A percentile compares a stretch with the other conserved stretches of the same genome.
phyloP scores from a whole-genome alignment of 2,797 vertebrate species.

The Erpetoichthys calabaricus region DNA sequence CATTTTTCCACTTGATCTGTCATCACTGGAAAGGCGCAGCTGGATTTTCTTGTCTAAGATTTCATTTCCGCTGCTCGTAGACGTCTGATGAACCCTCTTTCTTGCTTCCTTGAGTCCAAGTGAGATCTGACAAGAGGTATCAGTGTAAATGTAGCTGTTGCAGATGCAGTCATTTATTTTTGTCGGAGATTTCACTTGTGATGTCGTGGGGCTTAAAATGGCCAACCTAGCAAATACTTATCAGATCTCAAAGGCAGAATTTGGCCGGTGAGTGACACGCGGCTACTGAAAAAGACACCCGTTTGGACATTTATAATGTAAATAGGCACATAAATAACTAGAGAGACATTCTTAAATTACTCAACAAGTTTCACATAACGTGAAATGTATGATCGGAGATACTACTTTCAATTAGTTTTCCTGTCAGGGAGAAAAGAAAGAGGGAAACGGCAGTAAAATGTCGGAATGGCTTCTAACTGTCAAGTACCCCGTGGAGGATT shows the following conservation, averaged over 20 bases:
- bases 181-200: constrained; percentile 52
- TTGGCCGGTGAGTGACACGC: constrained; percentile 8
- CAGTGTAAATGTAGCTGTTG: constrained; percentile 51
- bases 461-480: too few relatives aligned
- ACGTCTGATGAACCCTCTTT: constrained; percentile 65
- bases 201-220: constrained; percentile 38
- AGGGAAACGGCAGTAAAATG: too few relatives aligned
- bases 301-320: too few relatives aligned
- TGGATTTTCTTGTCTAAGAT: constrained; percentile 56
- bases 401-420: too few relatives aligned
- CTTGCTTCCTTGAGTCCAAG: constrained; percentile 40
- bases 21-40: constrained; percentile 41
- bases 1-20: constrained; percentile 35
- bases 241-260: constrained; percentile 7
- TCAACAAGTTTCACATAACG: too few relatives aligned
- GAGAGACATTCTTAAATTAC: too few relatives aligned
- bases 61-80: constrained; percentile 54
- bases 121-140: constrained; percentile 54
- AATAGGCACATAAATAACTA: too few relatives aligned
- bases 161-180: constrained; percentile 54
- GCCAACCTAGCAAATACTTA: constrained; percentile 18
- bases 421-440: too few relatives aligned
- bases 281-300: too few relatives aligned
- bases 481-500: too few relatives aligned
- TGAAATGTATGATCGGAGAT: too few relatives aligned